Evolutionary conservation across 2,888 invertebrate species (phyloP), one percentile per base, ranked within the genome.

Genomic region (Escarpia spicata): DNA sequence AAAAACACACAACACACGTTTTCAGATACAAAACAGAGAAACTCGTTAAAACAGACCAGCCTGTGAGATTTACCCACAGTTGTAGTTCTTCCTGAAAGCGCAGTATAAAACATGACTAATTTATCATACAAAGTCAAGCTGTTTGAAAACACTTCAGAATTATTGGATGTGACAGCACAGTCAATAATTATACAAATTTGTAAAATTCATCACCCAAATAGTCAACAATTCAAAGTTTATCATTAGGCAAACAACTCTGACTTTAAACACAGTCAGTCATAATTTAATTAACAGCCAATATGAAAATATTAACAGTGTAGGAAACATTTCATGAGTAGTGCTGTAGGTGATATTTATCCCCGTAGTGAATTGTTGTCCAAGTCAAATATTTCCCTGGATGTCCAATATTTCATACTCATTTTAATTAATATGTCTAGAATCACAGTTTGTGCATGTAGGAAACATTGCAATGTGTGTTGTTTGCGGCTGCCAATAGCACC

Each of bases 91-190:
- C n/a, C 75, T 26, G 26, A 26, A 75, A 26, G 75, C 19, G 75
- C 75, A 75, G n/a, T 75, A 75, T n/a, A 75, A 75, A 75, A 75
- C 75, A 75, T 75, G 75, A 75, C 75, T 26, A 75, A 26, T n/a
- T 26, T 75, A 6, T 75, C 75, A 19, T n/a, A 75, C 75, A 75
- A 75, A 75, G 26, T 75, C 26, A 26, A 37, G 52, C 9, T 12
- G 52, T 52, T 52, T 52, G 52, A 26, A 75, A 75, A n/a, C 26
- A 75, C 75, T 75, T 75, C n/a, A 75, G 75, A n/a, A 75, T 75
- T 4, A 4, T 26, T 4, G 75, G 75, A 75, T 75, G 19, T 75
- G 12, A 52, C 9, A 52, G 37, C 52, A 52, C 52, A 12, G 12
- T 52, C 52, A 52, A 52, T 12, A 52, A 52, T 12, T 52, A 52